Evolutionary conservation across 1,140 invertebrate species (phyloP), one percentile per base, ranked within the genome.

Genomic region (Cydia pomonella): DNA sequence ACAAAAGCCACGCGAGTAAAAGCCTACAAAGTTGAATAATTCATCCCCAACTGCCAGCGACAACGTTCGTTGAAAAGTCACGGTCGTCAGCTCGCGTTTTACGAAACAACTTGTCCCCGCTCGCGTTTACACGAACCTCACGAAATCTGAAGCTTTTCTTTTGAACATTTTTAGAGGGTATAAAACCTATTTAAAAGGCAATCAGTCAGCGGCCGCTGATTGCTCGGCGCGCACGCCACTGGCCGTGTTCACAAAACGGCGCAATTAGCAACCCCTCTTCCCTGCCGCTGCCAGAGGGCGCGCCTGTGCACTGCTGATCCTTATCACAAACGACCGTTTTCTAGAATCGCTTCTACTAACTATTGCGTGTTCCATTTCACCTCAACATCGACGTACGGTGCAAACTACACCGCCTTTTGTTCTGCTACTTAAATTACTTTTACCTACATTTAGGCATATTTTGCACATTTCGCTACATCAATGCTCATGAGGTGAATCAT

Each of bases 101-200:
- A 81, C 74, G 76, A 84, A 83, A 83, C 77, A 81, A 81, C 79
- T 83, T 83, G 79, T 82, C 79, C 84, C 75, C 79, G 79, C 64
- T 78, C 73, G 76, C 80, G 72, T 82, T 81, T 80, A 82, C 80
- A 82, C 80, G 80, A 81, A 77, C 77, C 82, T 77, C 84, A 83
- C 82, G 82, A 85, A 83, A 76, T 78, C 72, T 75, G 76, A 76
- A 75, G 79, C 76, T 86, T 88, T 81, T 85, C 82, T 86, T 84
- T 72, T 84, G 82, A 88, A 87, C 80, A 91, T 90, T 91, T 91
- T 92, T 89, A 91, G 88, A 83, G 79, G 84, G 88, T 88, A 91
- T 91, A 92, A 91, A 91, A 91, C 89, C 91, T 92, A 92, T 92
- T 92, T 92, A 92, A 92, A 92, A 92, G 91, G 91, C 90, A 89